These are phyloP conservation scores for Arizona elegans DNA, from an alignment of 2,113 vertebrate genomes.

Conservation along the genomic window DNA sequence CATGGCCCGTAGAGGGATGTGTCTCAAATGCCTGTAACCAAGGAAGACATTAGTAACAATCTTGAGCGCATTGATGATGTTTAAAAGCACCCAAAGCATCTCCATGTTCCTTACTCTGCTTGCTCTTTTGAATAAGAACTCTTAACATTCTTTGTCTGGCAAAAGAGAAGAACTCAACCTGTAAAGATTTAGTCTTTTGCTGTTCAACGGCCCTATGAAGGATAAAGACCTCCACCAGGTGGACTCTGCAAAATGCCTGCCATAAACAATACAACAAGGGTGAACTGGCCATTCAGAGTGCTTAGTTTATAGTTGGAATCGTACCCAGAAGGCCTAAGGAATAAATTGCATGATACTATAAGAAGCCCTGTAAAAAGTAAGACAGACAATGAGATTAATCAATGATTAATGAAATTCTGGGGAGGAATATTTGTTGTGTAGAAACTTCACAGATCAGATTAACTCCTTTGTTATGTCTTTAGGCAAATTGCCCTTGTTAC, in stretches of 20 bases:
- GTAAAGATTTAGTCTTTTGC: neutral
- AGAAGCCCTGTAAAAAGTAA: neutral
- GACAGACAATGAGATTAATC: neutral
- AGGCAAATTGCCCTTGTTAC: neutral
- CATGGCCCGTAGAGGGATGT: conserved; percentile 63
- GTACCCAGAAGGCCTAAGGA: neutral
- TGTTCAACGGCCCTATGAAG: neutral
- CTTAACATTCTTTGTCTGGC: neutral
- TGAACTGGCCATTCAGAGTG: neutral
- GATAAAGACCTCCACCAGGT: neutral
- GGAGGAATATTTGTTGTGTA: neutral
- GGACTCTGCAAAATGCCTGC: neutral
- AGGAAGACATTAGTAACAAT: neutral
- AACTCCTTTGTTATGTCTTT: neutral
- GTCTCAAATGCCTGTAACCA: conserved; percentile 72
- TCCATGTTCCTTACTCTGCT: neutral
- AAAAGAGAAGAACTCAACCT: neutral
- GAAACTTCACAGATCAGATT: neutral
- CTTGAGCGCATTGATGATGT: neutral
- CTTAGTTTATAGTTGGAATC: neutral
- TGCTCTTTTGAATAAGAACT: neutral
- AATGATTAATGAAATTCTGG: neutral
- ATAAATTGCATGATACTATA: neutral
- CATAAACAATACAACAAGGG: neutral
- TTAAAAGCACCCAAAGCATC: neutral